phyloP scores from a whole-genome alignment of 2,888 invertebrate genomes.

The Plagodis dolabraria region DNA sequence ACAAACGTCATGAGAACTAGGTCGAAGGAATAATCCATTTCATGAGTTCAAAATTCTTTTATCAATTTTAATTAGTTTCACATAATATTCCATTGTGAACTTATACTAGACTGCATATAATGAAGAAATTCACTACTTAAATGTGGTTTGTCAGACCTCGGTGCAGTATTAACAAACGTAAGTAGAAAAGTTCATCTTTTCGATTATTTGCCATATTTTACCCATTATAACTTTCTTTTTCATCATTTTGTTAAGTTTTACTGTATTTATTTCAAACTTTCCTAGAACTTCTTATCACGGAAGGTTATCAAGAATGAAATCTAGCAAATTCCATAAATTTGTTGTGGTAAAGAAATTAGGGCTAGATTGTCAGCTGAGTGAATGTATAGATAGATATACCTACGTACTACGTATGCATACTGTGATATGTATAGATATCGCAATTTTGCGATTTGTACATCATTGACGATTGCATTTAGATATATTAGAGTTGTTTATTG shows the following conservation, averaged over 20 bases:
- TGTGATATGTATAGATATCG: constrained; percentile 19
- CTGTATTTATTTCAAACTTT: constrained; percentile 40
- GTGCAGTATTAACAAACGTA: constrained; percentile 64
- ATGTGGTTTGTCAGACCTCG: constrained; percentile 53
- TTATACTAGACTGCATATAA: constrained; percentile 54
- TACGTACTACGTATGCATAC: constrained; percentile 40
- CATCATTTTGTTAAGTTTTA: constrained; percentile 45
- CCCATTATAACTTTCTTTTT: constrained; percentile 69
- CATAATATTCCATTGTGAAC: constrained; percentile 34
- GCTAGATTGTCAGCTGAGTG: constrained; percentile 57
- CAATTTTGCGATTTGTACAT: constrained; percentile 3
- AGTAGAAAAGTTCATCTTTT: constrained; percentile 57
- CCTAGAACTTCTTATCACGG: constrained; percentile 38
- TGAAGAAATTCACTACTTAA: constrained; percentile 51
- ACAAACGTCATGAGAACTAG: no score
- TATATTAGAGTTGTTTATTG: neutral
- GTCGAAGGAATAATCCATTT: constrained; percentile 57
- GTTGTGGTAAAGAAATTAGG: constrained; percentile 54
- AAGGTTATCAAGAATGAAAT: constrained; percentile 27
- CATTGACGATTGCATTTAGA: neutral
- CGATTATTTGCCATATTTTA: constrained; percentile 80
- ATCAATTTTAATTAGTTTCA: constrained; percentile 45
- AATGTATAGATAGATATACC: constrained; percentile 46
- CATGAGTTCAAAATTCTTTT: constrained; percentile 31
- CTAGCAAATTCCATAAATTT: constrained; percentile 32